A percentile compares a stretch with the other conserved stretches of the same genome.
Conservation (phyloP, 2,797 vertebrate genomes). For the Euphonia xanthogaster region DNA sequence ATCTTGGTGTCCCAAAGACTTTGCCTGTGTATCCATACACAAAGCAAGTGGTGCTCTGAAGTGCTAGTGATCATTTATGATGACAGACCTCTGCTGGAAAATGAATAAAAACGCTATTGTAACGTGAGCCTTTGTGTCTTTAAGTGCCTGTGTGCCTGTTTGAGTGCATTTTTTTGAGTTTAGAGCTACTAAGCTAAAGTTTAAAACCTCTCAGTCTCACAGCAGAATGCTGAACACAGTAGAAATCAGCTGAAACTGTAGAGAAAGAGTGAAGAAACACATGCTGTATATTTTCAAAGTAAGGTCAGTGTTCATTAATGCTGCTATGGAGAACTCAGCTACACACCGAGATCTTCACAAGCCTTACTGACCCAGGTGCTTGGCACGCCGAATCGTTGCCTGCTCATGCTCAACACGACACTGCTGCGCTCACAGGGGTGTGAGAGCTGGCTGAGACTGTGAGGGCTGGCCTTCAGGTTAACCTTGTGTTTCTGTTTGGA, state of each 20-base stretch:
- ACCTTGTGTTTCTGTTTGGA: neutral
- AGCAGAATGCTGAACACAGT: neutral
- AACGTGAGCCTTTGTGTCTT: neutral
- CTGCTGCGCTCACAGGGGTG: neutral
- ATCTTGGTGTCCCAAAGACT: neutral
- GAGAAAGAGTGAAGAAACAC: constrained; percentile 43
- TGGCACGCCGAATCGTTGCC: neutral
- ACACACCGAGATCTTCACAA: constrained; percentile 37
- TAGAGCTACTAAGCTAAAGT: neutral
- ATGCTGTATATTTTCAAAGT: constrained; percentile 38
- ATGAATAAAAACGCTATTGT: neutral
- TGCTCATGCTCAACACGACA: neutral
- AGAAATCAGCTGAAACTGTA: neutral
- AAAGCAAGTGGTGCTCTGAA: neutral
- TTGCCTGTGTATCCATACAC: neutral
- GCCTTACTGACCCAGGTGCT: constrained; percentile 16
- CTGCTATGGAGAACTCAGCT: constrained; percentile 42
- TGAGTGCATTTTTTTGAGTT: neutral
- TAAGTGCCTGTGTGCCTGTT: neutral
- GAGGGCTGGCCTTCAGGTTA: neutral
- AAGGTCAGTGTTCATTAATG: constrained; percentile 65
- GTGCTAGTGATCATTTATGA: neutral
- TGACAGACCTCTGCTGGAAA: neutral
- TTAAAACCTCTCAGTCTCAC: neutral
- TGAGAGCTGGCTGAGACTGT: neutral